These are phyloP conservation scores for Drymodes brunneopygia DNA, from an alignment of 2,113 vertebrate species.

Conservation along the genomic window DNA sequence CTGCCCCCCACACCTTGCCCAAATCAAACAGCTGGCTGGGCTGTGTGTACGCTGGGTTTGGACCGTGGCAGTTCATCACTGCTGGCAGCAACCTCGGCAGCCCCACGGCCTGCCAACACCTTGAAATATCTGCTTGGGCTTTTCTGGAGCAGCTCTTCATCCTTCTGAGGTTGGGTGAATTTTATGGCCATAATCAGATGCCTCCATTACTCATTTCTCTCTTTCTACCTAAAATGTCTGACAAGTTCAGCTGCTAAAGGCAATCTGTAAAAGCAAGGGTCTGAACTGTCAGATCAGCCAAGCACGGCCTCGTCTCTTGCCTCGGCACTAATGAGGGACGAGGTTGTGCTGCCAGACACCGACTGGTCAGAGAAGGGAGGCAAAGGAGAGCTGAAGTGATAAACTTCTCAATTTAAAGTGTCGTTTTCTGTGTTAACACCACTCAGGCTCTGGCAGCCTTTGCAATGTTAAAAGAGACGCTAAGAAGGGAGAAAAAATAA, in stretches of 20 bases:
- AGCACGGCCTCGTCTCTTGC: neutral
- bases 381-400: neutral
- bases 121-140: slow-evolving; percentile 1
- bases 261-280: neutral
- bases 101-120: neutral
- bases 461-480: slow-evolving; percentile 23
- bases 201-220: slow-evolving; percentile 46
- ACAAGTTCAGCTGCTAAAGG: slow-evolving; percentile 27
- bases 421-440: neutral
- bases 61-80: neutral
- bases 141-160: neutral
- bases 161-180: slow-evolving; percentile 32
- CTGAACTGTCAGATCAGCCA: neutral
- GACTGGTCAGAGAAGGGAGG: neutral
- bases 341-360: neutral
- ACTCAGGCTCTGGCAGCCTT: neutral
- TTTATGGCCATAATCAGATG: slow-evolving; percentile 15
- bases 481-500: neutral
- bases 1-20: neutral
- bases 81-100: neutral
- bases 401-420: slow-evolving; percentile 29
- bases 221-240: slow-evolving; percentile 48
- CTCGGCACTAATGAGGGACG: slow-evolving; percentile 1
- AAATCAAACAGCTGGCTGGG: neutral
- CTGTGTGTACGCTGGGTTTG: neutral